Percentiles rank a stretch among this genome's conserved stretches.
Evolutionary conservation across 2,888 invertebrate species (phyloP).

Genomic region (Melitaea athalia): DNA sequence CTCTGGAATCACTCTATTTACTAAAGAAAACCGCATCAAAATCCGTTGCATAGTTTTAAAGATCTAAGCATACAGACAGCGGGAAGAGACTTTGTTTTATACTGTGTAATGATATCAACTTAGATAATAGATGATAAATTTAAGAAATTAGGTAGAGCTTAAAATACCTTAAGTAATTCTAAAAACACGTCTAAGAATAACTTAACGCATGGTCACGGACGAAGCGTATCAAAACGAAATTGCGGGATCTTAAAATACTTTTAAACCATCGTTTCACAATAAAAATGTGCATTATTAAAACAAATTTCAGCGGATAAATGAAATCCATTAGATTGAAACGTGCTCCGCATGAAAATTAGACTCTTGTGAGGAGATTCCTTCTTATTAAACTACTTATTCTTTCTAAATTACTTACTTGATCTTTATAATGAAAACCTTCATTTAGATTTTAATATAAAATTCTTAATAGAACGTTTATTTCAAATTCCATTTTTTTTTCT

Average conservation of each 20-base stretch:
- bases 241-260: not conserved
- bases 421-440: not conserved
- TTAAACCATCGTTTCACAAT: constrained; percentile 12
- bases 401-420: not conserved
- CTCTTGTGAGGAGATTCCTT: constrained; percentile 27
- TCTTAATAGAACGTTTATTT: not conserved
- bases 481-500: too few species aligned
- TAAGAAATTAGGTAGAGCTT: too few species aligned
- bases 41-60: too few species aligned
- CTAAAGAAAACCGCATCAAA: too few species aligned
- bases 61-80: too few species aligned
- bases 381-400: constrained; percentile 20
- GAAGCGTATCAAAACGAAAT: not conserved
- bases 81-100: too few species aligned
- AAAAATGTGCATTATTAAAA: constrained; percentile 35
- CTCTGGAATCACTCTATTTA: too few species aligned
- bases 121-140: too few species aligned
- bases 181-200: not conserved
- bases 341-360: constrained; percentile 33
- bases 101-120: too few species aligned
- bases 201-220: not conserved
- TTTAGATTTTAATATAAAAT: not conserved
- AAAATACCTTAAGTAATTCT: not conserved
- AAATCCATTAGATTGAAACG: constrained; percentile 32
- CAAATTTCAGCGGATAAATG: constrained; percentile 31